A percentile compares a stretch with the other conserved stretches of the same genome.
These are phyloP conservation scores for Ceyx melanurus DNA, from an alignment of 2,113 vertebrate species.

Conservation along the genomic window DNA sequence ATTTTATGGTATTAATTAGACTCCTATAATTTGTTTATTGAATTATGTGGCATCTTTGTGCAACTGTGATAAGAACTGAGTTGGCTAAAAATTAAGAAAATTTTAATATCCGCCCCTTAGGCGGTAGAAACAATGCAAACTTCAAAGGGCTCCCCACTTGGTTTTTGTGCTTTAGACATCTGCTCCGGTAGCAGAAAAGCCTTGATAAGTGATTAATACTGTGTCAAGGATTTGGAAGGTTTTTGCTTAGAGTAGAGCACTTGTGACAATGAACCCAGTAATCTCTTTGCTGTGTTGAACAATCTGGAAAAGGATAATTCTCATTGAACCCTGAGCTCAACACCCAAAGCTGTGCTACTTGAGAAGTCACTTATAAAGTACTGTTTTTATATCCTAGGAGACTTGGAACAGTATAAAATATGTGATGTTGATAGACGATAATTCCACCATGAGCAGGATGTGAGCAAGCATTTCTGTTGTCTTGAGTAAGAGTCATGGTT, in stretches of 20 bases:
- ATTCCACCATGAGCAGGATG: fast-evolving
- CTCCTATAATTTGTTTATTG: constrained; percentile 13
- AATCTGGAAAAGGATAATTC: neutral
- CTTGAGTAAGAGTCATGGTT: neutral
- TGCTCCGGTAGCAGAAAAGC: constrained; percentile 16
- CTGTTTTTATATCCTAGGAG: neutral
- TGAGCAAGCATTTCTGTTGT: neutral
- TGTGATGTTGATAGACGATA: neutral
- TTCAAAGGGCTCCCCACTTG: constrained; percentile 24
- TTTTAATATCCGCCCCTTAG: constrained; percentile 27
- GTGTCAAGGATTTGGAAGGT: constrained; percentile 24
- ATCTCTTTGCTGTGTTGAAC: neutral
- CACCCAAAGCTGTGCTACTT: neutral
- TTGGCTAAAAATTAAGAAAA: constrained; percentile 16
- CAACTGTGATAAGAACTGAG: constrained; percentile 29
- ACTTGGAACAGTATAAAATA: neutral
- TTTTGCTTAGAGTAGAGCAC: neutral
- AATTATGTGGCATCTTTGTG: constrained; percentile 12
- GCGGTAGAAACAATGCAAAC: constrained; percentile 16
- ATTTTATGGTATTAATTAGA: constrained; percentile 44
- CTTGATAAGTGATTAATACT: neutral
- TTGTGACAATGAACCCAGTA: neutral
- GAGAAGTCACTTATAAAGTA: neutral
- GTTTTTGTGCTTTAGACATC: constrained; percentile 18
- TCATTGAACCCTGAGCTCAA: neutral